Evolutionary conservation across 2,888 invertebrate genomes (phyloP).

Genomic region (Diadromus collaris): DNA sequence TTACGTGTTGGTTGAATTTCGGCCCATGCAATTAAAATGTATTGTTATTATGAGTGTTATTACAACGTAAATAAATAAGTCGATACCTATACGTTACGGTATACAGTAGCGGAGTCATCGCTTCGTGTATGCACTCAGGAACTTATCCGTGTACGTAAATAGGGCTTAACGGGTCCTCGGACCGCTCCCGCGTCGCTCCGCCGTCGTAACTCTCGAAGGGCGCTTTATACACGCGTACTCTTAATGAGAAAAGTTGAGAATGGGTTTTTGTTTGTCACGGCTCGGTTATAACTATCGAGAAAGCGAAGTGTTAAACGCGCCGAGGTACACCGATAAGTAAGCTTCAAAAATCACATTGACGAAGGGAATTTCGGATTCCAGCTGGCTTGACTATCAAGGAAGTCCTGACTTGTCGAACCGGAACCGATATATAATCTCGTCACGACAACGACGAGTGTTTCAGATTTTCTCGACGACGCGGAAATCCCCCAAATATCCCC

Average conservation of each 20-base stretch:
- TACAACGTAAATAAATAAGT: background rate
- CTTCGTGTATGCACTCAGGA: constrained; percentile 1
- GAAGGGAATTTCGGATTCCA: constrained; percentile 7
- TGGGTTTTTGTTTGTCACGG: constrained; percentile 50
- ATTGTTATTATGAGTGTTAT: background rate
- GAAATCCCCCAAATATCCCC: constrained; percentile 69
- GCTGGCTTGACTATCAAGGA: constrained; percentile 45
- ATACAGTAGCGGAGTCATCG: background rate
- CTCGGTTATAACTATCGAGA: constrained; percentile 26
- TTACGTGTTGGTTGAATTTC: too few species aligned
- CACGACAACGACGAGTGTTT: constrained; percentile 67
- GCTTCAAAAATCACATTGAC: background rate
- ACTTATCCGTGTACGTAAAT: constrained; percentile 55
- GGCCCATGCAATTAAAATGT: too few species aligned
- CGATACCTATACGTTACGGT: background rate
- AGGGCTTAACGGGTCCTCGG: constrained; percentile 44
- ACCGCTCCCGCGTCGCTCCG: constrained; percentile 44
- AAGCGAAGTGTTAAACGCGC: background rate
- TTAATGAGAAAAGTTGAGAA: constrained; percentile 48
- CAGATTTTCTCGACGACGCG: constrained; percentile 69
- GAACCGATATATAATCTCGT: constrained; percentile 73
- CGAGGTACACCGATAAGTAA: constrained; percentile 21
- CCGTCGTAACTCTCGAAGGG: constrained; percentile 45
- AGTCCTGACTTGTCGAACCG: constrained; percentile 61
- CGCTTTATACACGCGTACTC: constrained; percentile 30